These are phyloP conservation scores for Passer domesticus DNA, from an alignment of 2,113 vertebrate species.

Conservation along the genomic window DNA sequence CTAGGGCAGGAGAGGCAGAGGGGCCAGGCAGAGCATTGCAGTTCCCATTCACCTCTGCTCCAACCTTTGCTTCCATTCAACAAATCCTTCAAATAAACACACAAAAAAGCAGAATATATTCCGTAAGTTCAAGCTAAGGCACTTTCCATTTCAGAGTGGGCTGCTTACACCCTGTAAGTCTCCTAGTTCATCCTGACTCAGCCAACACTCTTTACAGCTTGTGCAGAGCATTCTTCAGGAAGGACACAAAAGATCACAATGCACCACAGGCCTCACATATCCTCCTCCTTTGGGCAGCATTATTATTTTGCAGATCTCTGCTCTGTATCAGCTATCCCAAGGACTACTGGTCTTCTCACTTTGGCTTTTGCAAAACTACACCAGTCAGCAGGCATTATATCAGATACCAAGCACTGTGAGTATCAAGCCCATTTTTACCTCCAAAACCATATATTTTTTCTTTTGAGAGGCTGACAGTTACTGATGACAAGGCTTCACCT, in stretches of 20 bases:
- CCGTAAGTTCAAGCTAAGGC: not conserved
- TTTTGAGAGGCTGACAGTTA: not conserved
- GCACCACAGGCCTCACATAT: rapidly evolving
- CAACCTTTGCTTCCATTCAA: not conserved
- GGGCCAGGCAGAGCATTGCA: not conserved
- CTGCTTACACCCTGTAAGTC: not conserved
- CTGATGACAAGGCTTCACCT: not conserved
- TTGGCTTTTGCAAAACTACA: not conserved
- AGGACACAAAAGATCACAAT: not conserved
- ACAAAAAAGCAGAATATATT: not conserved
- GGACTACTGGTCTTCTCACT: not conserved
- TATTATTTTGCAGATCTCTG: not conserved
- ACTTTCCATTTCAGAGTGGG: not conserved
- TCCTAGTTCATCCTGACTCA: not conserved
- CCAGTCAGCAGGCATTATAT: not conserved
- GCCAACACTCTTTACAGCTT: not conserved
- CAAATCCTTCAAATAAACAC: not conserved
- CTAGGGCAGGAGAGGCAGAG: not conserved
- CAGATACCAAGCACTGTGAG: not conserved
- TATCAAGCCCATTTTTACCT: not conserved
- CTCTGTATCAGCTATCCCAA: not conserved
- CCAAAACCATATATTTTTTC: not conserved
- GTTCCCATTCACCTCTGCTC: not conserved
- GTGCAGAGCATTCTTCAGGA: not conserved
- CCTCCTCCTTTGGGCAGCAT: not conserved